Evolutionary conservation across 2,113 vertebrate species (phyloP), one percentile per base, ranked within the genome.

Genomic region (Falco punctatus): DNA sequence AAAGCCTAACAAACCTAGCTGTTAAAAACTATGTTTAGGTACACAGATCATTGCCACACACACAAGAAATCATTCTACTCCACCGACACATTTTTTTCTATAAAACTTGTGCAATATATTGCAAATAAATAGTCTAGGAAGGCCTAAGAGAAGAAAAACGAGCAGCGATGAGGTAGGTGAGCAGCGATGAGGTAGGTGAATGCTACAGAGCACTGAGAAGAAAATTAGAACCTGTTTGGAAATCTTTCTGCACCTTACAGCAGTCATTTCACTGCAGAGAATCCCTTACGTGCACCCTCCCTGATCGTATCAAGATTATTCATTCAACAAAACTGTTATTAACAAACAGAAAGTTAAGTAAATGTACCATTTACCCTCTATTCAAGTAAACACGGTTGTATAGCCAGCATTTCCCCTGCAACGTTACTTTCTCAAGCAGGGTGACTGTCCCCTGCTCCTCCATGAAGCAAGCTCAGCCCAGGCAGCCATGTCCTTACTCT

Each of bases 401-500:
- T 3, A 84, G 82, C 21, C n/a, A 81, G 58, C 69, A 28, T 32
- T 77, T 67, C 59, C 54, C 54, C 78, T 33, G n/a, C 78, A 89
- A 52, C 14, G 10, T 28, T 96, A 96, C 96, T 97, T 96, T 96
- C 59, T 28, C n/a, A 38, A 59, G 80, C 73, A 49, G 54, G 78
- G 46, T 54, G 94, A 71, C 77, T 73, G 61, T 85, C 73, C 90
- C 90, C 62, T 66, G 69, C 86, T 92, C 51, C 81, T 95, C 88
- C 92, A 54, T 49, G 80, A 94, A 93, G 64, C 93, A 51, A 72
- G 84, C 96, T 84, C 89, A 86, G 79, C 84, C 80, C 48, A 93
- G 94, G 97, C 95, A 96, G 97, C 96, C 96, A 97, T 97, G 93
- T 97, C 96, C 97, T 95, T 65, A 80, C 67, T 96, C 84, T 82